Evolutionary conservation across 2,888 invertebrate species (phyloP).

Genomic region (Mamestra brassicae): DNA sequence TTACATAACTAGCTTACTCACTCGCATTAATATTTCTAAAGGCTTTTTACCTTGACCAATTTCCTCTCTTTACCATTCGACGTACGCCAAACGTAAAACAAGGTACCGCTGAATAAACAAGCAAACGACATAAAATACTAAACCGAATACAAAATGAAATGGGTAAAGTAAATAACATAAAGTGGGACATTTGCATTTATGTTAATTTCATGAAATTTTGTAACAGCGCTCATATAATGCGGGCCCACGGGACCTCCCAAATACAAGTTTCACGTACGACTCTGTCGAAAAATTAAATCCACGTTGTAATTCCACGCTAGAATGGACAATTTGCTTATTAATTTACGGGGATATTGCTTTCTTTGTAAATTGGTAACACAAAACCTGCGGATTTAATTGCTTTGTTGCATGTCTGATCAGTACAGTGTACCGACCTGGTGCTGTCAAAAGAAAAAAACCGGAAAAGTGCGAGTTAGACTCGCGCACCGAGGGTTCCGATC

Average conservation of each 20-base stretch:
- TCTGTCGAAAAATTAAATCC: slow-evolving; percentile 61
- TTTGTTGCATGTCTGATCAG: background rate
- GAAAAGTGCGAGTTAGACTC: too few relatives aligned
- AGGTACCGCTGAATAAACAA: slow-evolving; percentile 25
- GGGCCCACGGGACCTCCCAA: slow-evolving; percentile 51
- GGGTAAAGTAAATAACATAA: slow-evolving; percentile 69
- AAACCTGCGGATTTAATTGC: slow-evolving; percentile 33
- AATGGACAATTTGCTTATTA: slow-evolving; percentile 57
- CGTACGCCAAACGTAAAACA: slow-evolving; percentile 5
- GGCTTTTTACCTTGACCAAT: slow-evolving; percentile 31
- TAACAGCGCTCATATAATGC: slow-evolving; percentile 65
- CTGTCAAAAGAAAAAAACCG: background rate
- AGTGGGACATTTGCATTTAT: slow-evolving; percentile 82
- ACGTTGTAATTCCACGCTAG: slow-evolving; percentile 44
- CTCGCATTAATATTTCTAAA: slow-evolving; percentile 3
- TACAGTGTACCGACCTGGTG: background rate
- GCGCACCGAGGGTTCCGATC: too few relatives aligned
- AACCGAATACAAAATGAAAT: slow-evolving; percentile 70
- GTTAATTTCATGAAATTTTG: slow-evolving; percentile 77
- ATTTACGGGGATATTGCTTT: slow-evolving; percentile 57
- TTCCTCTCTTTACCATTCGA: background rate
- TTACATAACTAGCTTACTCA: background rate
- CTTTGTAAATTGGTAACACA: slow-evolving; percentile 37
- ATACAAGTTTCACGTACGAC: slow-evolving; percentile 52
- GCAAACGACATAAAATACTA: slow-evolving; percentile 43